A percentile compares a stretch with the other conserved stretches of the same genome.
Conservation (phyloP, 2,888 invertebrate species). For the Dugesia japonica region DNA sequence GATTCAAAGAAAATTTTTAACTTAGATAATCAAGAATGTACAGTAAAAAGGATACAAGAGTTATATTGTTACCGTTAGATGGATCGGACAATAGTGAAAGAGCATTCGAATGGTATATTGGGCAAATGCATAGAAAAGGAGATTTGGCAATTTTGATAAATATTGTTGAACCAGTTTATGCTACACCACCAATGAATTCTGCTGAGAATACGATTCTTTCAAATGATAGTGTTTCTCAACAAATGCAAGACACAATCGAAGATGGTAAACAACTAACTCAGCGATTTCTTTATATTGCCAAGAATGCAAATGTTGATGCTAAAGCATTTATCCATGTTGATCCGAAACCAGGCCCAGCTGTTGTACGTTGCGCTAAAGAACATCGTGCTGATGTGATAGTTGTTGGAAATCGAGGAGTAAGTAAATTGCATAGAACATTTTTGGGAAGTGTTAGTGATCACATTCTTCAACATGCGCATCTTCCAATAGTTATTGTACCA, state of each 20-base stretch:
- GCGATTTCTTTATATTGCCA: conserved; percentile 30
- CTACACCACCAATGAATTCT: conserved; percentile 42
- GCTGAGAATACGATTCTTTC: conserved; percentile 36
- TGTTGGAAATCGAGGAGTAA: conserved; percentile 38
- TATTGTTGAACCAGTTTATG: conserved; percentile 40
- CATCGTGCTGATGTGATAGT: conserved; percentile 37
- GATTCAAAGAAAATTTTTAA: too few species aligned
- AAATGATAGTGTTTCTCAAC: conserved; percentile 32
- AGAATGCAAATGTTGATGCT: conserved; percentile 25
- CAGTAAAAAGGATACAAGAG: conserved; percentile 23
- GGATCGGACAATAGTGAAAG: conserved; percentile 37
- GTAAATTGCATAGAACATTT: conserved; percentile 37
- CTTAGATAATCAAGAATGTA: too few species aligned
- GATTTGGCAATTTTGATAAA: conserved; percentile 40
- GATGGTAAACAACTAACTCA: conserved; percentile 33
- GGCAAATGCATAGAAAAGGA: conserved; percentile 38
- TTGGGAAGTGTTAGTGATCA: conserved; percentile 38
- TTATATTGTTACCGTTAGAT: conserved; percentile 37
- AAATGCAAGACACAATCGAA: conserved; percentile 32
- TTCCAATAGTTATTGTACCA: conserved; percentile 38
- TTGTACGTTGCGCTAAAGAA: conserved; percentile 37
- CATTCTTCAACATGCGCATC: conserved; percentile 38
- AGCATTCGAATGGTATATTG: conserved; percentile 39
- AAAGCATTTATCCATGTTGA: conserved; percentile 36
- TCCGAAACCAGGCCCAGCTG: conserved; percentile 38